phyloP scores from a whole-genome alignment of 2,113 vertebrate species.

The Chloebia gouldiae region DNA sequence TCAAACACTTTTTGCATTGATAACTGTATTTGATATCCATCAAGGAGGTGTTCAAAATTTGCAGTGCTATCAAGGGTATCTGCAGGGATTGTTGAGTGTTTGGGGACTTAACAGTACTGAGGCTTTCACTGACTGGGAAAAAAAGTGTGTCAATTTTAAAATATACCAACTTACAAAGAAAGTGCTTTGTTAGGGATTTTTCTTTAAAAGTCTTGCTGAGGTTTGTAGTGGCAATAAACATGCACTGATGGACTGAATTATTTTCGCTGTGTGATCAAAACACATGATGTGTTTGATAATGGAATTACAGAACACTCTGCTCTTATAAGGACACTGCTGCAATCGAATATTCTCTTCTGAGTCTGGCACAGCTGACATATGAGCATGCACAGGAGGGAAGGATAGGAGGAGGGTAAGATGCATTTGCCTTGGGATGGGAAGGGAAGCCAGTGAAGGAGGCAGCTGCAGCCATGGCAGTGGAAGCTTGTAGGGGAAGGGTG shows the following conservation, averaged over 20 bases:
- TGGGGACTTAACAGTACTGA: background rate
- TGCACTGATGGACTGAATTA: background rate
- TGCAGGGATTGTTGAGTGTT: background rate
- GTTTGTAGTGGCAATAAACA: constrained; percentile 16
- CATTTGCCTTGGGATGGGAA: background rate
- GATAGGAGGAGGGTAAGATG: background rate
- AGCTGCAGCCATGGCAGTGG: rapidly evolving
- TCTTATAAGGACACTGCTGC: background rate
- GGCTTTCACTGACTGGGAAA: background rate
- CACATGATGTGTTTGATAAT: constrained; percentile 22
- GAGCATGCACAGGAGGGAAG: background rate
- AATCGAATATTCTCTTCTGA: background rate
- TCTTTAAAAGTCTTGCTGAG: background rate
- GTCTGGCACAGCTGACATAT: background rate
- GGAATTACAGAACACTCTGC: constrained; percentile 9
- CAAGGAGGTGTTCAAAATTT: background rate
- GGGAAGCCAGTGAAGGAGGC: background rate
- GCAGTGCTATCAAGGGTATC: background rate
- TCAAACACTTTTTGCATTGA: background rate
- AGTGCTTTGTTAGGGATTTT: background rate
- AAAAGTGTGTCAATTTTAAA: background rate
- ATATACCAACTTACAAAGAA: background rate
- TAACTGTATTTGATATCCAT: background rate
- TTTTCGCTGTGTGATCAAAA: constrained; percentile 39
- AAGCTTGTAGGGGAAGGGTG: background rate